Evolutionary conservation across 2,797 vertebrate genomes (phyloP), one percentile per base, ranked within the genome.

Genomic region (Sebastes variabilis): DNA sequence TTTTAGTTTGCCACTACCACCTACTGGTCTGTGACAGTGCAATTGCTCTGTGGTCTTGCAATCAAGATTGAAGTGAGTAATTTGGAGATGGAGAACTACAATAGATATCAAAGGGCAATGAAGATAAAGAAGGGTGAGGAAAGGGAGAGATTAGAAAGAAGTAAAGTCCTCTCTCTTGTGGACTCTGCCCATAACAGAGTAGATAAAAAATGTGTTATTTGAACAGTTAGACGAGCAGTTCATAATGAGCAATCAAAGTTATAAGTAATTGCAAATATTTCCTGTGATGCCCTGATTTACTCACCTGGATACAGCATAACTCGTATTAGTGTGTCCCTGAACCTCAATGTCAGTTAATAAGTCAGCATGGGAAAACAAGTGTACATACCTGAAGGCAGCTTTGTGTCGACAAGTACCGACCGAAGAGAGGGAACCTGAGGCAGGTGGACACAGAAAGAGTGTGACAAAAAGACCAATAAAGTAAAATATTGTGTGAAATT

Each of bases 81-180:
- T 42, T 58, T 72, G 27, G 29, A 76, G 71, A 69, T 38, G 60
- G 6, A 69, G 6, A 74, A 42, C 6, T 27, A 24, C 18, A 49
- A n/a, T 22, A 77, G 12, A 87, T 89, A 83, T 76, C 88, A 92
- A 92, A 91, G 91, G 87, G 76, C 88, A 88, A 75, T 20, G 65
- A 60, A 81, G 88, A 94, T 93, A 93, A 92, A 84, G 52, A 77
- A 56, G 69, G 75, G 68, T 52, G 70, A 81, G 80, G 79, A 86
- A n/a, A 32, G 58, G 24, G 8, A 64, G 54, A 86, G 86, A 90
- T 90, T 89, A 88, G 68, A 81, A 42, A 78, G 27, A 82, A 81
- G 58, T 87, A 81, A 85, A 90, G 87, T 89, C 80, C 81, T 79
- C 80, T 61, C 12, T 81, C 12, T 49, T 3, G 36, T 89, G 92